A percentile compares a stretch with the other conserved stretches of the same genome.
Conservation (phyloP, 2,113 vertebrate species). For the Hypanus sabinus region DNA sequence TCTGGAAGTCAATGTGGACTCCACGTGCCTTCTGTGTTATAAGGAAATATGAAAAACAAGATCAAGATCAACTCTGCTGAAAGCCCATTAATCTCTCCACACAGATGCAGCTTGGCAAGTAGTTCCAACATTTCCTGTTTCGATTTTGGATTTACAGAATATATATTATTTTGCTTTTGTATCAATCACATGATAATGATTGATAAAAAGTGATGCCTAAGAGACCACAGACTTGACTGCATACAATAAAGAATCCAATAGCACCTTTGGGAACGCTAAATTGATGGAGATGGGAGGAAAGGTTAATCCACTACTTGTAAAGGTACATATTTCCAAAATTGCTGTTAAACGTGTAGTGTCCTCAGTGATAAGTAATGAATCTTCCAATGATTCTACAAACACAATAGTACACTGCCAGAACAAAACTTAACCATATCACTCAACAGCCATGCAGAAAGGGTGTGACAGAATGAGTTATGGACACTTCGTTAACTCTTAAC, state of each 20-base stretch:
- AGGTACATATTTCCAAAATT: background rate
- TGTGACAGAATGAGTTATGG: background rate
- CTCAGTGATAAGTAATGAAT: background rate
- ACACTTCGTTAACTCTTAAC: background rate
- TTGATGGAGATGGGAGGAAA: background rate
- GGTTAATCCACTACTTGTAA: background rate
- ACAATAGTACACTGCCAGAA: background rate
- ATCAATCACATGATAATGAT: background rate
- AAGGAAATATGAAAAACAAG: too few species aligned
- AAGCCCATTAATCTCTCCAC: too few species aligned
- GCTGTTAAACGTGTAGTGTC: background rate
- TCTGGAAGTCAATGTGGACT: too few species aligned
- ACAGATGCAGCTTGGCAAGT: too few species aligned
- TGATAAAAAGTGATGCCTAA: too few species aligned
- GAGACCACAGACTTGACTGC: background rate
- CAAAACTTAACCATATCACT: background rate
- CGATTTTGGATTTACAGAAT: too few species aligned
- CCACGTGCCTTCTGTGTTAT: too few species aligned
- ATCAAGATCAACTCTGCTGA: too few species aligned
- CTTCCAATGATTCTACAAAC: background rate
- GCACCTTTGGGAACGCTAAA: background rate
- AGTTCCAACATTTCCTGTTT: too few species aligned
- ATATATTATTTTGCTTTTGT: too few species aligned
- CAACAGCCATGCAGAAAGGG: background rate
- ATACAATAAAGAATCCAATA: background rate